phyloP scores from a whole-genome alignment of 2,113 vertebrate genomes.

The Felis catus region F.catus_Fca126_mat1.0 CM031424.1:70671001-70671500 shows the following conservation, averaged over 20 bases:
- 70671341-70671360: constrained; percentile 54
- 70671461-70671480: constrained; percentile 87
- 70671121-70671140: constrained; percentile 91
- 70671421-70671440: constrained; percentile 87
- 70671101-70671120: constrained; percentile 87
- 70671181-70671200: constrained; percentile 86
- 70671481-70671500: constrained; percentile 78
- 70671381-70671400: background rate
- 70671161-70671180: constrained; percentile 83
- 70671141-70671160: constrained; percentile 88
- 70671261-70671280: constrained; percentile 93
- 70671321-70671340: constrained; percentile 45
- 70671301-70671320: constrained; percentile 87
- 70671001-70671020: constrained; percentile 94
- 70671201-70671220: constrained; percentile 79
- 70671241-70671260: constrained; percentile 94
- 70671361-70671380: constrained; percentile 55
- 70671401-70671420: constrained; percentile 75
- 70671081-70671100: constrained; percentile 89
- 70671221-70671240: constrained; percentile 80
- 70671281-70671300: constrained; percentile 94
- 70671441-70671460: constrained; percentile 88
- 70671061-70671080: constrained; percentile 94
- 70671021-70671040: constrained; percentile 93
- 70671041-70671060: constrained; percentile 96